Conservation (phyloP, 2,797 vertebrate genomes). For the Eulemur albifrons region DNA sequence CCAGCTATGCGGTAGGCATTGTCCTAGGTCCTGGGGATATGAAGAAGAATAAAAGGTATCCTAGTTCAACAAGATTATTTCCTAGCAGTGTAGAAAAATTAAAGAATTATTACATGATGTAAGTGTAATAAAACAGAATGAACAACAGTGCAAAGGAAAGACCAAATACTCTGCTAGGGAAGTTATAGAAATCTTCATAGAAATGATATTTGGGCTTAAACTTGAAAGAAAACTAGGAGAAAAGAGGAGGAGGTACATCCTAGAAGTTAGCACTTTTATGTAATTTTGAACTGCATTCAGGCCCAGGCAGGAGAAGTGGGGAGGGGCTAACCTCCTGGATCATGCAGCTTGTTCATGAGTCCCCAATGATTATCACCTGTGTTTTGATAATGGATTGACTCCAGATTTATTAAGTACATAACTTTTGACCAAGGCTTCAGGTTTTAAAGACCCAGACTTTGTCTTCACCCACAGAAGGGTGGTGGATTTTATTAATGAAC, state of each 20-base stretch:
- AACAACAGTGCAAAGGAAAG: neutral
- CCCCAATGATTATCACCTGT: neutral
- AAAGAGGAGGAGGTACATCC: neutral
- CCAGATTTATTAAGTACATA: neutral
- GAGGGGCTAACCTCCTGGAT: neutral
- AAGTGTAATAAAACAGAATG: neutral
- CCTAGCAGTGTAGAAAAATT: neutral
- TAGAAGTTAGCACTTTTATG: neutral
- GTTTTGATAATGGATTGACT: neutral
- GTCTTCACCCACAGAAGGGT: neutral
- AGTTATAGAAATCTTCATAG: neutral
- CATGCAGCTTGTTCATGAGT: neutral
- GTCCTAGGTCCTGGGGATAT: neutral
- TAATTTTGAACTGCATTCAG: neutral
- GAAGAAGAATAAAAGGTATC: neutral
- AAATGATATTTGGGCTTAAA: neutral
- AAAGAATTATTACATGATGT: neutral
- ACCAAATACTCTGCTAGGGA: neutral
- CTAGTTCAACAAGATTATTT: neutral
- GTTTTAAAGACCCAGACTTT: neutral
- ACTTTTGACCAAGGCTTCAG: neutral
- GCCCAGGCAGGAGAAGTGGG: neutral
- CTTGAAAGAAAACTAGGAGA: neutral
- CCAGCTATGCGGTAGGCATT: neutral
- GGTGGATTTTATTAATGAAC: neutral